Conservation (phyloP, 2,888 invertebrate genomes). For the Drosophila eohydei region DNA sequence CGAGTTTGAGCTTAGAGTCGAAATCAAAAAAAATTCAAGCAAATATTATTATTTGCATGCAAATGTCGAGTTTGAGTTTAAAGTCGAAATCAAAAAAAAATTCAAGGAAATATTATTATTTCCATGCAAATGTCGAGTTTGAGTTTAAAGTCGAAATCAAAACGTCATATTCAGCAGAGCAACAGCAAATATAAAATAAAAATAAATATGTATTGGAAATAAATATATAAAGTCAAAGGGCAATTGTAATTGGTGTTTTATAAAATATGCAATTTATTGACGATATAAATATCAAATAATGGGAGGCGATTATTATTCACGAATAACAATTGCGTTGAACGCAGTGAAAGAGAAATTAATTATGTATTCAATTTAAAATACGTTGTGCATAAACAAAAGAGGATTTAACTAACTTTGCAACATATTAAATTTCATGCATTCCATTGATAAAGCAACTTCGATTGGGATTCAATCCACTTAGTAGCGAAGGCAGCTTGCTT, state of each 20-base stretch:
- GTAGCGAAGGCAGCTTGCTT: slow-evolving; percentile 3
- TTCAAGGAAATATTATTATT: background rate
- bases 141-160: background rate
- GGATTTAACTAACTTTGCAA: background rate
- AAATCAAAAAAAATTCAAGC: background rate
- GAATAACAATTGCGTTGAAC: background rate
- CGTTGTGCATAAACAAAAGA: background rate
- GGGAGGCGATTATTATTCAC: background rate
- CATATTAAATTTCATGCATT: background rate
- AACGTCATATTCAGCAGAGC: background rate
- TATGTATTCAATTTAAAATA: background rate
- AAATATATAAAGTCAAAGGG: background rate
- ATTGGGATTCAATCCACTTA: background rate
- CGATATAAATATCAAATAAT: background rate
- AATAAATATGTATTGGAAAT: background rate
- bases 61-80: background rate
- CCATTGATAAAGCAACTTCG: too few species aligned
- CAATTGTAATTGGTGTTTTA: background rate
- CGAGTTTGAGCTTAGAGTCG: background rate
- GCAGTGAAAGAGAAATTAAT: background rate
- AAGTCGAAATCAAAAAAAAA: background rate
- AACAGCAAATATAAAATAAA: background rate
- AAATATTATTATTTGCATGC: background rate
- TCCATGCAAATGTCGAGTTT: background rate
- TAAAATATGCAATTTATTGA: slow-evolving; percentile 1